Evolutionary conservation across 2,888 invertebrate species (phyloP), one percentile per base, ranked within the genome.

Genomic region (Drosophila koepferae): DNA sequence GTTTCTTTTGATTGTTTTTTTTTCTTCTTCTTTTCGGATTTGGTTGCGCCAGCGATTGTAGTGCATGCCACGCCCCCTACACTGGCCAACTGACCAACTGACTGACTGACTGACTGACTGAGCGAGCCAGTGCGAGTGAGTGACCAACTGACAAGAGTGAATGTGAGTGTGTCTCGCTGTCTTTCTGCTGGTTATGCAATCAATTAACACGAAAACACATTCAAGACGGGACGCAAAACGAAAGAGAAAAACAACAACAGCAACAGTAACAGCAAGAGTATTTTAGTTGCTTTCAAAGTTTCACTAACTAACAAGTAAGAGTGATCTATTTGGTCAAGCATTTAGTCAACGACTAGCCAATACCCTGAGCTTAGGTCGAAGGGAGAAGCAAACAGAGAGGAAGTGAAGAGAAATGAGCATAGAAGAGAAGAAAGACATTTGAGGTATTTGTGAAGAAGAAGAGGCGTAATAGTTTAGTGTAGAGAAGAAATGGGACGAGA

Each of bases 171-270:
- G 23, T n/a, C 60, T 40, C 1, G 16, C 66, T 60, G 70, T 75
- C 72, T 82, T 56, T 84, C 59, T 58, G 67, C 44, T 56, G 58
- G 65, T 86, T 90, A 86, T 86, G 86, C 80, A 86, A 86, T 90
- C 90, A 86, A 86, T 86, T 86, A 90, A 89, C 86, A 84, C 89
- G 81, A 85, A 77, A 82, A 36, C 64, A 56, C 51, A 51, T 51
- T 51, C 51, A 51, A 51, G 51, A 51, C 51, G 51, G 34, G 34
- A 51, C 51, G 14, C 51, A 44, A 53, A 74, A 55, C 60, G 48
- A 67, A 67, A 59, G 48, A 67, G 55, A 61, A 46, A 61, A 40
- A 58, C 44, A 63, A 38, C 60, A 48, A 49, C 59, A 59, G 46
- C 46, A 38, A 16, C 4, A 31, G 38, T 9, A 54, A 31, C 28